Conservation (phyloP, 2,113 vertebrate genomes). For the Pygathrix nemaeus region DNA sequence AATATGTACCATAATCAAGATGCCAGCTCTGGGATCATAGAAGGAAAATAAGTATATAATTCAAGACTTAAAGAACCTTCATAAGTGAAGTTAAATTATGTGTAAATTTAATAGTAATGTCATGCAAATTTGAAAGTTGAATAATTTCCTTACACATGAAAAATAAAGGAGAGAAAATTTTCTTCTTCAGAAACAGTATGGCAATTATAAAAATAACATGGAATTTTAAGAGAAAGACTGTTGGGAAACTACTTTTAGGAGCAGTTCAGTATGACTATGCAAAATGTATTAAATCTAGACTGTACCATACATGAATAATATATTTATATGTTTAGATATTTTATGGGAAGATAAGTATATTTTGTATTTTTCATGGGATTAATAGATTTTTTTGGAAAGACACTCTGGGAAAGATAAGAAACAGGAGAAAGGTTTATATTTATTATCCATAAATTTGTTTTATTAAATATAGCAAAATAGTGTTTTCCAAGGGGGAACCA, state of each 20-base stretch:
- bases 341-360: neutral
- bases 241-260: neutral
- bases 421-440: neutral
- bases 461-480: neutral
- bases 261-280: neutral
- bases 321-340: neutral
- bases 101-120: neutral
- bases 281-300: neutral
- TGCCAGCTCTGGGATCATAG: neutral
- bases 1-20: neutral
- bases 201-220: neutral
- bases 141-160: neutral
- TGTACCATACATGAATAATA: neutral
- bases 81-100: neutral
- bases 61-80: neutral
- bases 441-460: neutral
- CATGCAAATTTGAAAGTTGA: neutral
- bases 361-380: neutral
- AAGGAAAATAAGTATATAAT: neutral
- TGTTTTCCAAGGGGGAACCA: neutral
- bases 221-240: neutral
- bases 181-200: neutral
- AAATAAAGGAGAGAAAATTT: neutral
- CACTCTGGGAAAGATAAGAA: neutral
- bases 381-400: neutral